phyloP scores from a whole-genome alignment of 2,113 vertebrate genomes.

The Callaeas wilsoni region DNA sequence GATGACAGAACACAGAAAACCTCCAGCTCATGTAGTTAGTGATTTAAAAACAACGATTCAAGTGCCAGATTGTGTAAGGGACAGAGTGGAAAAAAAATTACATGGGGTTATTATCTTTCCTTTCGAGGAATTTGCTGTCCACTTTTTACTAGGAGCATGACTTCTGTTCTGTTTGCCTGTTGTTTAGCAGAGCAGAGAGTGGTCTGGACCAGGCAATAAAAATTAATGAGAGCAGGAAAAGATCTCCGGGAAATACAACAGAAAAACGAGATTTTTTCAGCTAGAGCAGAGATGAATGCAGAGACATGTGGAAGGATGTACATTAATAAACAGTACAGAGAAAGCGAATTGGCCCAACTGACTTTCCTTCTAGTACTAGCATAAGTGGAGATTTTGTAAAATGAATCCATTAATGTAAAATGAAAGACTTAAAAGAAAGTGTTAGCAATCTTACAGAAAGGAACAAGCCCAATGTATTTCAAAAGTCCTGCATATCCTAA shows the following conservation, averaged over 20 bases:
- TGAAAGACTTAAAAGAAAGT: not conserved
- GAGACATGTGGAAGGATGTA: not conserved
- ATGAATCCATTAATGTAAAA: not conserved
- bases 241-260: not conserved
- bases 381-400: not conserved
- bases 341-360: not conserved
- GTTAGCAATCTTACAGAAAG: not conserved
- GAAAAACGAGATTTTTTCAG: not conserved
- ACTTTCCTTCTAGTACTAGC: not conserved
- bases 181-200: not conserved
- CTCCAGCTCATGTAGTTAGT: not conserved
- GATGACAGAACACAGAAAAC: not conserved
- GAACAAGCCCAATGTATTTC: not conserved
- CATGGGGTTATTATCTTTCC: not conserved
- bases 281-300: not conserved
- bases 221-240: constrained; percentile 2
- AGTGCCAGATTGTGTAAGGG: not conserved
- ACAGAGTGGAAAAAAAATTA: not conserved
- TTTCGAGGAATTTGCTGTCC: not conserved
- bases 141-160: not conserved
- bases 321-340: not conserved
- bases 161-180: not conserved
- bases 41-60: not conserved
- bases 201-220: not conserved
- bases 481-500: not conserved